Base-by-base conservation (phyloP, 1,140 invertebrate genomes). In the Reticulitermes speratus region DNA sequence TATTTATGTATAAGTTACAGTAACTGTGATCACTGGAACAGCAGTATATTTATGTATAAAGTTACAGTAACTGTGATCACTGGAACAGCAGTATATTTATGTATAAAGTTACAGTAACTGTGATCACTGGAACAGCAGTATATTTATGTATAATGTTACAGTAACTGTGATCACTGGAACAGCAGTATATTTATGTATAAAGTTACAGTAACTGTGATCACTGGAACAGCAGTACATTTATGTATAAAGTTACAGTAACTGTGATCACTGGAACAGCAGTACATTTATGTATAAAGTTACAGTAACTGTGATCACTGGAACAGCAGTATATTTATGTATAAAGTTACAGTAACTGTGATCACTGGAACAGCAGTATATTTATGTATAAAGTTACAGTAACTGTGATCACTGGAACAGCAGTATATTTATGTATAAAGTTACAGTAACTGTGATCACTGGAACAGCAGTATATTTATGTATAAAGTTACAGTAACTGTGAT, bases 121-220 rank as follows among this genome's bases (percentile, higher is more conserved):
- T 5, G n/a, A n/a, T 98, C 97, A 87, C 97, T 98, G 88, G 84
- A 92, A 91, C 87, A 84, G 88, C 86, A 88, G 38, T 38, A 38
- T 88, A 87, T 75, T 87, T 83, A 87, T 84, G n/a, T 55, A 14
- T 85, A 85, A 84, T 55, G 84, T 81, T 23, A 87, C 14, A 19
- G 19, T 21, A 55, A 21, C 11, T 55, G 14, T 5, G 5, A 55
- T 1, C 52, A 55, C 14, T 19, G 14, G 38, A 38, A 38, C 38
- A 38, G 52, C 19, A 21, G 14, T 55, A 55, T 21, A 21, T 55
- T 55, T n/a, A 55, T 55, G 52, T 1, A 55, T 55, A 16, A 55
- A 21, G 52, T 5, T 55, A 55, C 14, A 19, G 19, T 21, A 55
- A 21, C 52, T 55, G 14, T 5, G n/a, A n/a, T 98, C 97, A 87